Evolutionary conservation across 2,113 vertebrate genomes (phyloP).

Genomic region (Mormyrus iriodes): DNA sequence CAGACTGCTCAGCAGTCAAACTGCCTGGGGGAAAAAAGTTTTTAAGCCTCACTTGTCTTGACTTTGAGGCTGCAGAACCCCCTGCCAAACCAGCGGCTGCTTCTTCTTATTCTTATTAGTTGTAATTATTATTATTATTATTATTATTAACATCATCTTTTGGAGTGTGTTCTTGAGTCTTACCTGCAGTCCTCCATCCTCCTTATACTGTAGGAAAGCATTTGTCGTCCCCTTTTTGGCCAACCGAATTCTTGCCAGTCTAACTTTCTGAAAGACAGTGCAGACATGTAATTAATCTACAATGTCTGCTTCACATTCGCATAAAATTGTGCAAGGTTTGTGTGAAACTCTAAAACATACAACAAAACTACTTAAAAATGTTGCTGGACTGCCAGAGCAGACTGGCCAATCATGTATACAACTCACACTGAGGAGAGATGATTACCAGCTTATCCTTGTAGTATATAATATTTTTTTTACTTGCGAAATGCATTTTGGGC

Average conservation of each 20-base stretch:
- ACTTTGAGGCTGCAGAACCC: neutral
- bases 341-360: neutral
- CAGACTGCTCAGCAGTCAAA: neutral
- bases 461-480: neutral
- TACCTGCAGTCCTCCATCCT: slow-evolving; percentile 70
- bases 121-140: neutral
- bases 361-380: neutral
- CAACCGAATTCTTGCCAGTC: slow-evolving; percentile 78
- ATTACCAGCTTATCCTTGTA: too few species aligned
- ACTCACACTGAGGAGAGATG: neutral
- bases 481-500: neutral
- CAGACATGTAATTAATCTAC: slow-evolving; percentile 18
- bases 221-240: slow-evolving; percentile 79
- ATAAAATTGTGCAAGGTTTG: neutral
- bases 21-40: neutral
- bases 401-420: neutral
- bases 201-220: slow-evolving; percentile 82
- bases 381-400: neutral
- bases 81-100: neutral
- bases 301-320: neutral
- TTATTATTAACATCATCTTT: neutral
- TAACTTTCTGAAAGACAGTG: slow-evolving; percentile 69
- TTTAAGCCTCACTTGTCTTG: neutral
- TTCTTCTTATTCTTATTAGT: neutral
- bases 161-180: slow-evolving; percentile 31